phyloP scores from a whole-genome alignment of 2,797 vertebrate species.

The Lagocephalus sceleratus region DNA sequence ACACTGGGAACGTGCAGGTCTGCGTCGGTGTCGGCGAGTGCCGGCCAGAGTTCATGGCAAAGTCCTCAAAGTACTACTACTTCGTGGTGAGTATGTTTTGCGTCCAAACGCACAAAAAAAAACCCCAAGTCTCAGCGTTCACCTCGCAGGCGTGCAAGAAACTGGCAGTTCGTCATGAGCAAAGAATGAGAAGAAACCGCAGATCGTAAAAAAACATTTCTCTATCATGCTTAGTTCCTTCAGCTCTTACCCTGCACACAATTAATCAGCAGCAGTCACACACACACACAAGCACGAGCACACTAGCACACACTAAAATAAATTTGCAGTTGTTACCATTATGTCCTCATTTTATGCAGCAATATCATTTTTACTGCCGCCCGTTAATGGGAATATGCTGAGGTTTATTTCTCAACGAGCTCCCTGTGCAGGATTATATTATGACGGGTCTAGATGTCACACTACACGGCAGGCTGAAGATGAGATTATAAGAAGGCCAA shows the following conservation, averaged over 20 bases:
- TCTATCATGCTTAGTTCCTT: conserved; percentile 15
- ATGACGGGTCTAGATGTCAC: conserved; percentile 49
- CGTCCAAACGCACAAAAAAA: background rate
- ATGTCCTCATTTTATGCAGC: conserved; percentile 50
- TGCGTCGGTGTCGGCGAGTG: conserved; percentile 90
- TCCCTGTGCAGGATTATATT: conserved; percentile 51
- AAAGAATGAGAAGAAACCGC: conserved; percentile 18
- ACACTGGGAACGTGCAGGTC: conserved; percentile 89
- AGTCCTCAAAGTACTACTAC: conserved; percentile 92
- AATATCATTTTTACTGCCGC: conserved; percentile 51
- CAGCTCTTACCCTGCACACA: conserved; percentile 10
- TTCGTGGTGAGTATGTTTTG: conserved; percentile 88
- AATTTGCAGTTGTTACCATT: conserved; percentile 43
- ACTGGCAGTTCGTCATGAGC: conserved; percentile 43
- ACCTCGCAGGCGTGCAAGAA: conserved; percentile 14
- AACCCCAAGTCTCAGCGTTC: conserved; percentile 8
- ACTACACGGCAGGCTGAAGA: conserved; percentile 39
- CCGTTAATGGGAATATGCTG: conserved; percentile 41
- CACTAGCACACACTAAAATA: conserved; percentile 22
- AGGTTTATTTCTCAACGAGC: conserved; percentile 51
- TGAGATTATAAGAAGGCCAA: conserved; percentile 45
- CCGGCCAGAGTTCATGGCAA: conserved; percentile 88
- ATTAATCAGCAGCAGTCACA: conserved; percentile 20
- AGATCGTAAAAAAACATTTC: conserved; percentile 9
- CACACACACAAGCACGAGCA: too few relatives aligned